Conservation (phyloP, 2,888 invertebrate genomes). For the Tachystola acroxantha region DNA sequence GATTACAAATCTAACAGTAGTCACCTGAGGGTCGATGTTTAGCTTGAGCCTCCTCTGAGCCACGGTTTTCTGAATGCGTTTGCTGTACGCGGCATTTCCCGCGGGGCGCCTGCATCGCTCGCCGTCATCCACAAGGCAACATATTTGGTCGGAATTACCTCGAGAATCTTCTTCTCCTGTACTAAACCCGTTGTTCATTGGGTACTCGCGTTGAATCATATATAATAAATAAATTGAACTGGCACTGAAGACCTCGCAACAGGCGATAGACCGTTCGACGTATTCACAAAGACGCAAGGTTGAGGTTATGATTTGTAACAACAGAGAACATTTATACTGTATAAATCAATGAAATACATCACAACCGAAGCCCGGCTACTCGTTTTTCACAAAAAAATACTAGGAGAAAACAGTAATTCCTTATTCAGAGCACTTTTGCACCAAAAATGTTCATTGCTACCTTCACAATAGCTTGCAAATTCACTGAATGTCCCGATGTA, state of each 20-base stretch:
- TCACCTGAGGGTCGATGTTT: slow-evolving; percentile 84
- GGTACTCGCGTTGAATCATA: slow-evolving; percentile 78
- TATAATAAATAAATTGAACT: slow-evolving; percentile 62
- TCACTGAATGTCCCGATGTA: background rate
- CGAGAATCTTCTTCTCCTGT: slow-evolving; percentile 94
- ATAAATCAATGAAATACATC: slow-evolving; percentile 40
- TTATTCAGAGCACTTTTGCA: slow-evolving; percentile 47
- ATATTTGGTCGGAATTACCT: slow-evolving; percentile 92
- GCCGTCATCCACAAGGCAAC: slow-evolving; percentile 94
- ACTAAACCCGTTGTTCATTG: slow-evolving; percentile 92
- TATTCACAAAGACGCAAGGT: slow-evolving; percentile 60
- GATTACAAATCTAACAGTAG: slow-evolving; percentile 8
- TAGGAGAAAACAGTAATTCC: slow-evolving; percentile 24
- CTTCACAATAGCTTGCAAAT: slow-evolving; percentile 24
- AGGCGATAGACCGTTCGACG: slow-evolving; percentile 52
- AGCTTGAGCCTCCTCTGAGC: slow-evolving; percentile 93
- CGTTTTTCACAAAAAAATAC: slow-evolving; percentile 27
- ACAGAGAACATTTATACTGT: slow-evolving; percentile 46
- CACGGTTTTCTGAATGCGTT: slow-evolving; percentile 97
- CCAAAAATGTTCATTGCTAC: slow-evolving; percentile 43
- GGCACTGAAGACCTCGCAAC: slow-evolving; percentile 48
- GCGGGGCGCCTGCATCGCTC: slow-evolving; percentile 92
- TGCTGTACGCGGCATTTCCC: slow-evolving; percentile 97
- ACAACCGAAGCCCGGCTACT: slow-evolving; percentile 26
- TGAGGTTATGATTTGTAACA: slow-evolving; percentile 67